phyloP scores from a whole-genome alignment of 2,797 vertebrate species.

The Esox lucius region DNA sequence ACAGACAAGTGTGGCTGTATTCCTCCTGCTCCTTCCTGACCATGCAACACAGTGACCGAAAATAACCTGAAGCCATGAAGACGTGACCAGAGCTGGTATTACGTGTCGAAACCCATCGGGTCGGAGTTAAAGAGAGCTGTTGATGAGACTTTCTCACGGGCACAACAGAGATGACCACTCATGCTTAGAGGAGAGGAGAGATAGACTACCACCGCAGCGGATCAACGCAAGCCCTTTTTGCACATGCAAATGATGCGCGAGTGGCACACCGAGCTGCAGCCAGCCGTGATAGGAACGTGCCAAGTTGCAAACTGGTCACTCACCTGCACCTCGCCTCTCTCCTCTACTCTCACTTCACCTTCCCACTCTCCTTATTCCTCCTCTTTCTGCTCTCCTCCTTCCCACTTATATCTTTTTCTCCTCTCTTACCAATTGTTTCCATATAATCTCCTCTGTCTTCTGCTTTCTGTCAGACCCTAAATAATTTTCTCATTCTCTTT shows the following conservation, averaged over 20 bases:
- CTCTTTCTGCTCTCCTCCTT: not conserved
- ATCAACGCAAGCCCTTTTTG: constrained; percentile 52
- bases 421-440: not conserved
- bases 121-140: constrained; percentile 24
- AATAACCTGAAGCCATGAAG: constrained; percentile 49
- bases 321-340: constrained; percentile 58
- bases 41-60: constrained; percentile 32
- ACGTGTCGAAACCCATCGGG: constrained; percentile 43
- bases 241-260: constrained; percentile 65
- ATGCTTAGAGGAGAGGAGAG: constrained; percentile 9
- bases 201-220: constrained; percentile 12
- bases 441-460: not conserved
- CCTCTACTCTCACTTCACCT: not conserved
- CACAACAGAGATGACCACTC: constrained; percentile 51
- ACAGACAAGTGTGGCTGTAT: constrained; percentile 52
- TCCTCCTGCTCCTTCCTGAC: constrained; percentile 40
- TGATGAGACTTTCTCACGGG: constrained; percentile 47
- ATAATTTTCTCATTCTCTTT: not conserved
- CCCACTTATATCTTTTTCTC: not conserved
- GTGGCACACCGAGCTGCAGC: constrained; percentile 39
- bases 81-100: constrained; percentile 26
- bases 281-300: constrained; percentile 19
- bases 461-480: not conserved
- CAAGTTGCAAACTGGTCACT: constrained; percentile 31
- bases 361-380: not conserved